Conservation (phyloP, 92 coral and sea anemone genomes). For the Diadumene lineata region DNA sequence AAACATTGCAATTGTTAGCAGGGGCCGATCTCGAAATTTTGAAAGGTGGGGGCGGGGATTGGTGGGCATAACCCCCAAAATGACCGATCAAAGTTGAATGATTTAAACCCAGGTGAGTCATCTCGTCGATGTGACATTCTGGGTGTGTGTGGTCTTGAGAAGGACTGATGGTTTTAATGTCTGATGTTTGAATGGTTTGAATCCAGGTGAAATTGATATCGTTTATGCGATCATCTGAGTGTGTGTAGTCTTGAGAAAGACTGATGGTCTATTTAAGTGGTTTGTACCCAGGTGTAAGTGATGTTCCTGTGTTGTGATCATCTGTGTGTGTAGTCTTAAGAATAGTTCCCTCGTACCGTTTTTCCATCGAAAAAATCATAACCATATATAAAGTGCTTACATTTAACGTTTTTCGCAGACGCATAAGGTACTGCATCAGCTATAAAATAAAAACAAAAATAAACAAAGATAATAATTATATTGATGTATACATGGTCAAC, state of each 20-base stretch:
- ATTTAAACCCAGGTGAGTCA: too few relatives aligned
- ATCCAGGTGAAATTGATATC: not conserved
- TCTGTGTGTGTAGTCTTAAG: not conserved
- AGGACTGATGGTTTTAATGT: not conserved
- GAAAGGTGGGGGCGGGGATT: too few relatives aligned
- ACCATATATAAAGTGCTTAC: not conserved
- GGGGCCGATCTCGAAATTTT: too few relatives aligned
- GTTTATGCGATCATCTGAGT: not conserved
- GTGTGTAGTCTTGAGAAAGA: not conserved
- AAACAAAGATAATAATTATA: too few relatives aligned
- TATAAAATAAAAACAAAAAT: not conserved
- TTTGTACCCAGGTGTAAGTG: not conserved
- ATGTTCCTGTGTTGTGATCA: not conserved
- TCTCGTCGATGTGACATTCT: not conserved
- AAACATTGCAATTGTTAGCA: too few relatives aligned
- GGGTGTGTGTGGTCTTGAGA: not conserved
- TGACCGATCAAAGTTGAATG: too few relatives aligned
- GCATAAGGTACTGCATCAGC: conserved; percentile 15
- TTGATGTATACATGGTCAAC: too few relatives aligned
- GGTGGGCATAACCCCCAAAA: too few relatives aligned
- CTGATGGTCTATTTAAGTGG: not conserved
- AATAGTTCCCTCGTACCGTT: not conserved
- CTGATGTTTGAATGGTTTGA: not conserved
- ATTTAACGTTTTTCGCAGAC: not conserved
- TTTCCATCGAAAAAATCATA: not conserved